A percentile compares a stretch with the other conserved stretches of the same genome.
phyloP scores from a whole-genome alignment of 2,888 invertebrate genomes.

The Dastarcus helophoroides region DNA sequence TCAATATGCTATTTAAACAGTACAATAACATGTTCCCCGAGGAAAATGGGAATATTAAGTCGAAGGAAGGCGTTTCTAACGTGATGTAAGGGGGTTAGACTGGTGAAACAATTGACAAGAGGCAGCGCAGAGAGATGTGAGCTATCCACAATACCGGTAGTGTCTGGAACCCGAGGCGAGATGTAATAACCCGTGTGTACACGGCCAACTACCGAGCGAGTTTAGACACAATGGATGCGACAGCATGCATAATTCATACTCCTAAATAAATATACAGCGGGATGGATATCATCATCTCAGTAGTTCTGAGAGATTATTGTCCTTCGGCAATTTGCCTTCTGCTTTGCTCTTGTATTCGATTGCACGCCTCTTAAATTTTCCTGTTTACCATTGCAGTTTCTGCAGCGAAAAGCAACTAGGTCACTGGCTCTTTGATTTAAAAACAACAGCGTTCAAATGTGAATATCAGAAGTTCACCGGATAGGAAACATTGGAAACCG shows the following conservation, averaged over 20 bases:
- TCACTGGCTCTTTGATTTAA: too few species aligned
- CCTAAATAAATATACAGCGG: conserved; percentile 33
- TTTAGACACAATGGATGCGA: conserved; percentile 26
- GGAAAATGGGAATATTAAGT: too few species aligned
- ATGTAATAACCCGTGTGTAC: conserved; percentile 25
- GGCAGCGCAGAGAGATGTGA: not conserved
- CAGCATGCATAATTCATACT: conserved; percentile 33
- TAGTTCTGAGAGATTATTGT: conserved; percentile 20
- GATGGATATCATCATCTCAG: conserved; percentile 30
- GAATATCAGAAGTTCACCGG: too few species aligned
- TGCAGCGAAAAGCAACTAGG: too few species aligned
- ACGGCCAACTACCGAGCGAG: conserved; percentile 18
- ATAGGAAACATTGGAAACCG: too few species aligned
- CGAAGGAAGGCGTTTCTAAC: too few species aligned
- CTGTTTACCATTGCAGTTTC: too few species aligned
- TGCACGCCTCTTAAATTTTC: too few species aligned
- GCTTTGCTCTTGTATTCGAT: too few species aligned
- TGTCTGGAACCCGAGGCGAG: conserved; percentile 16
- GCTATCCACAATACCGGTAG: not conserved
- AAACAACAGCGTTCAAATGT: too few species aligned
- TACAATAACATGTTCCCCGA: too few species aligned
- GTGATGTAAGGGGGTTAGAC: not conserved
- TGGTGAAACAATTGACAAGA: conserved; percentile 1
- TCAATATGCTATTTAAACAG: too few species aligned
- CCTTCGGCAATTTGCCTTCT: conserved; percentile 19